Conservation (phyloP, 2,797 vertebrate species). For the Enteromius viviparus region DNA sequence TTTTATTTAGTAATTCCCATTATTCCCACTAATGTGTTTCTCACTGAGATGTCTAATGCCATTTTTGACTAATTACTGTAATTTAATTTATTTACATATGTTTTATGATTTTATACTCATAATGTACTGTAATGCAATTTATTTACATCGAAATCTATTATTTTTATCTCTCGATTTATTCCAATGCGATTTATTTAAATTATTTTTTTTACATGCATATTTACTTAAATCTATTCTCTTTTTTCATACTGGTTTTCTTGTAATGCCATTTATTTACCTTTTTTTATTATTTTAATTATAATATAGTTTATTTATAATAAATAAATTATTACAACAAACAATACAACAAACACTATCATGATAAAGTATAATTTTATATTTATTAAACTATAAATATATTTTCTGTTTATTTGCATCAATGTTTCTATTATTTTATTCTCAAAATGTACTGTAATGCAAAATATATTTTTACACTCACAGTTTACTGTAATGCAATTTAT, state of each 20-base stretch:
- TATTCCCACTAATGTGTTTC: not conserved
- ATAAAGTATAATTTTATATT: too few species aligned
- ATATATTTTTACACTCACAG: too few species aligned
- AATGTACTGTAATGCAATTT: not conserved
- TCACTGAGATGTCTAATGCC: not conserved
- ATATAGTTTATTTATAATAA: not conserved
- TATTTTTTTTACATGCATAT: too few species aligned
- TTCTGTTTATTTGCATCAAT: not conserved
- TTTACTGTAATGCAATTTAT: too few species aligned
- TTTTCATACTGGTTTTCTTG: not conserved
- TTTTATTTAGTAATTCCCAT: not conserved
- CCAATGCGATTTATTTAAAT: not conserved
- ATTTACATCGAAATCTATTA: not conserved
- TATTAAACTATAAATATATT: not conserved
- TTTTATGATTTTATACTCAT: not conserved
- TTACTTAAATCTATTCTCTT: not conserved
- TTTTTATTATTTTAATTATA: not conserved
- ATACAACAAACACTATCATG: not conserved
- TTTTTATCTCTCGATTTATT: not conserved
- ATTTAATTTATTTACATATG: not conserved
- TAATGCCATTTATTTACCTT: too few species aligned
- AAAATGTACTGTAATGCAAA: not conserved
- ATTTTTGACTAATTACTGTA: not conserved
- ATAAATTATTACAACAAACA: too few species aligned
- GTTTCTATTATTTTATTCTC: not conserved